Percentiles rank a stretch among this genome's conserved stretches.
Conservation (phyloP, 1,140 invertebrate species). For the Cyphomyrmex costatus region DNA sequence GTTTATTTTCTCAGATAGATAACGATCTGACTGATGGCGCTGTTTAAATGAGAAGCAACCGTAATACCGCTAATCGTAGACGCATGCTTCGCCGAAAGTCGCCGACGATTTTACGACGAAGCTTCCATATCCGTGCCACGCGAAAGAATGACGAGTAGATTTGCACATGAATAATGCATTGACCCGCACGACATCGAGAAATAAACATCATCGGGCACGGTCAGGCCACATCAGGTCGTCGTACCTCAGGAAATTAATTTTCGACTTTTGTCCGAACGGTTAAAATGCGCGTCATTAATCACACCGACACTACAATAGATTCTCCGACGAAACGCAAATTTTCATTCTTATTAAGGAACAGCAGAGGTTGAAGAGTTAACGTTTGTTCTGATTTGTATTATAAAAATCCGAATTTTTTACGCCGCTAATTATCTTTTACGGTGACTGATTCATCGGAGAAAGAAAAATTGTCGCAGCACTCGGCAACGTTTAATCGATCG, state of each 20-base stretch:
- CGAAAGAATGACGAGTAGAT: constrained; percentile 76
- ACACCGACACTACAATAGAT: constrained; percentile 42
- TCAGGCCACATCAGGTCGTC: constrained; percentile 62
- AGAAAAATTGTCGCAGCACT: constrained; percentile 7
- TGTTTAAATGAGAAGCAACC: neutral
- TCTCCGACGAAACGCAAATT: constrained; percentile 24
- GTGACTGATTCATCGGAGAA: constrained; percentile 28
- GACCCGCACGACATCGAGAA: constrained; percentile 71
- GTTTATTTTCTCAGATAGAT: neutral
- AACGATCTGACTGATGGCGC: neutral
- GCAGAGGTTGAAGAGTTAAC: constrained; percentile 10
- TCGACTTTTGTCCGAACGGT: constrained; percentile 57
- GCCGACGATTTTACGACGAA: constrained; percentile 60
- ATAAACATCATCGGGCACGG: constrained; percentile 72
- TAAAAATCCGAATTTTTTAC: constrained; percentile 41
- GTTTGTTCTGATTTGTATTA: constrained; percentile 39
- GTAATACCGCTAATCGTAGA: constrained; percentile 49
- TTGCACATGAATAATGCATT: constrained; percentile 80
- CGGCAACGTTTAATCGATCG: constrained; percentile 17
- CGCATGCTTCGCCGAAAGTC: constrained; percentile 25
- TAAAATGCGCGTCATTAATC: constrained; percentile 71
- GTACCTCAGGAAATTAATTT: constrained; percentile 71
- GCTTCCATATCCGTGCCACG: constrained; percentile 67
- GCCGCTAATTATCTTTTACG: neutral
- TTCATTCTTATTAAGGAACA: constrained; percentile 39